Base-by-base conservation (phyloP, 2,888 invertebrate genomes). In the Mythimna albipuncta region DNA sequence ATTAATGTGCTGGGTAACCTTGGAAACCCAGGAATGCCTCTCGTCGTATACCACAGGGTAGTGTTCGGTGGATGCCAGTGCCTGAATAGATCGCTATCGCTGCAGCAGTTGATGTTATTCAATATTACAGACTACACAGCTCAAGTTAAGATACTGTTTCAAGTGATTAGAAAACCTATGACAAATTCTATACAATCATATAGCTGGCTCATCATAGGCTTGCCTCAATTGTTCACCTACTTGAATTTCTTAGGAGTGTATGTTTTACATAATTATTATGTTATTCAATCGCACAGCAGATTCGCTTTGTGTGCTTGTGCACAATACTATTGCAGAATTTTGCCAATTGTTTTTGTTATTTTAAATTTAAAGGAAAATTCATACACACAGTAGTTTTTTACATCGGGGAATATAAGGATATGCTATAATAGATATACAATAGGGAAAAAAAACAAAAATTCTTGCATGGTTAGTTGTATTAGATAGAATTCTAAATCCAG, bases 241-340 rank as follows among this genome's bases (percentile, higher is more conserved):
- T 32, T n/a, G 55, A 57, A 41, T 16, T 69, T 71, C 21, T 11
- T 47, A 50, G 1, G 16, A 13, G 55, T 35, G 52, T n/a, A 26
- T 44, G 35, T 47, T 63, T 70, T 5, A 63, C 50, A 38, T 19
- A 71, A 70, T 69, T 26, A 41, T 21, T 77, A 10, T 52, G 3
- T 26, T 47, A 13, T n/a, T 65, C 35, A 61, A 65, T 55, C 77
- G 81, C 81, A 38, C 19, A 55, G 77, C 66, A 81, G 58, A 75
- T 77, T 81, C 77, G 77, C 77, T 75, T 58, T 61, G 54, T 55
- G 75, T 72, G 57, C 57, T 62, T 62, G 21, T 65, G 81, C 66
- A 74, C 41, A 47, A 44, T 44, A 69, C 26, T 38, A 41, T 32
- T 59, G 13, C 9, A n/a, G n/a, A 50, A 35, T 64, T 26, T 41